Evolutionary conservation across 2,888 invertebrate species (phyloP).

Genomic region (Cryptus armator): DNA sequence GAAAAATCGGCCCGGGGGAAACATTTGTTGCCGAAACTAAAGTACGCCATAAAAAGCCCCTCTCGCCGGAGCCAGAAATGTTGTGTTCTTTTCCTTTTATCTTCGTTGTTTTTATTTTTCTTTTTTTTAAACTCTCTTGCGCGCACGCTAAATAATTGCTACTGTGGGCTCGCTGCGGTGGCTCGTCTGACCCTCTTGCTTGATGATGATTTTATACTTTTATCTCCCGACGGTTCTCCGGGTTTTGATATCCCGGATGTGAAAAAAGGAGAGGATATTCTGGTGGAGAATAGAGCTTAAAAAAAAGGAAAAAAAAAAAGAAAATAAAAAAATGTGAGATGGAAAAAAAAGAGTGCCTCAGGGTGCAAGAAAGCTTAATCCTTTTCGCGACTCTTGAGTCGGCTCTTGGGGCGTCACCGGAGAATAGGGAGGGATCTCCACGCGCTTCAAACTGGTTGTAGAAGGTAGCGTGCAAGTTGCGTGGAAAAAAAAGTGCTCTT

Average conservation of each 20-base stretch:
- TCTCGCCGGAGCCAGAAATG: constrained; percentile 47
- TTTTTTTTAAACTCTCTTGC: constrained; percentile 18
- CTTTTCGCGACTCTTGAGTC: constrained; percentile 39
- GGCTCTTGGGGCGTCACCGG: constrained; percentile 14
- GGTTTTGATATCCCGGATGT: not conserved
- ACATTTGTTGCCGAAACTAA: constrained; percentile 69
- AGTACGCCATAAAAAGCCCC: constrained; percentile 68
- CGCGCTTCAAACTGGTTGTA: not conserved
- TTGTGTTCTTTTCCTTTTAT: constrained; percentile 43
- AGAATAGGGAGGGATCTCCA: constrained; percentile 22
- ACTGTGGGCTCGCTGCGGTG: constrained; percentile 15
- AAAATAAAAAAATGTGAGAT: not conserved
- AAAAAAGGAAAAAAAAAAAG: not conserved
- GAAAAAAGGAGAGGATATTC: not conserved
- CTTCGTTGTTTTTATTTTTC: constrained; percentile 20
- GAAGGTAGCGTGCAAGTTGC: constrained; percentile 25
- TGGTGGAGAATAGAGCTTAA: not conserved
- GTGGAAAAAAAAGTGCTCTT: constrained; percentile 57
- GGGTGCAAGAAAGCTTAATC: constrained; percentile 56
- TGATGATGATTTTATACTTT: constrained; percentile 53
- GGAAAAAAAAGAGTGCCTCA: constrained; percentile 1
- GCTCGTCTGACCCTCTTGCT: not conserved
- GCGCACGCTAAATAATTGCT: constrained; percentile 58
- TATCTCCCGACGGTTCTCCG: constrained; percentile 26
- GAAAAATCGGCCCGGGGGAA: constrained; percentile 69